Evolutionary conservation across 2,113 vertebrate species (phyloP).

Genomic region (Amblyornis subalaris): DNA sequence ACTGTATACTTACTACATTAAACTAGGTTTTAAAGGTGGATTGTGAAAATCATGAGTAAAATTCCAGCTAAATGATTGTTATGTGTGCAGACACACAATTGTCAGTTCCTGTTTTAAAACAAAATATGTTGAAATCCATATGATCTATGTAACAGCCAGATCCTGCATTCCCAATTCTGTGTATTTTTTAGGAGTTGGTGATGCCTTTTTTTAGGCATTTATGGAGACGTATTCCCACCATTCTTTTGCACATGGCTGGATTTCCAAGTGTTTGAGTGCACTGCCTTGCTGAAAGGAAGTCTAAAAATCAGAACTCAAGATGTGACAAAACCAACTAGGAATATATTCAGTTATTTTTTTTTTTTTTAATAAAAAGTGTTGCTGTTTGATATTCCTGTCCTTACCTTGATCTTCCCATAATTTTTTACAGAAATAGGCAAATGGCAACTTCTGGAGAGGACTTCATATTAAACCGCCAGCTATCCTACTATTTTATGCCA

Average conservation of each 20-base stretch:
- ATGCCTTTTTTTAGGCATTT: neutral
- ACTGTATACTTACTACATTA: neutral
- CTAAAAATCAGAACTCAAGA: neutral
- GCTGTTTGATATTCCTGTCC: neutral
- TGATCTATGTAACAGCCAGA: neutral
- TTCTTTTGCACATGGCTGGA: neutral
- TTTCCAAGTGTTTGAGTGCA: neutral
- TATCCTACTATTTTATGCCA: neutral
- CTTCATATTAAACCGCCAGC: neutral
- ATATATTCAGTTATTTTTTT: neutral
- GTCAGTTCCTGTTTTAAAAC: neutral
- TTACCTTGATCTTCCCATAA: neutral
- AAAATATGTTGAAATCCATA: neutral
- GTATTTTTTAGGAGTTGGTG: neutral
- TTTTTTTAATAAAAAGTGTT: neutral
- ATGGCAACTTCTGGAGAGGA: neutral
- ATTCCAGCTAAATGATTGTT: neutral
- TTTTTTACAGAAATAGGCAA: neutral
- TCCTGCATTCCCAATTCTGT: neutral
- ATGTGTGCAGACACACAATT: neutral
- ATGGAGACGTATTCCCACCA: neutral
- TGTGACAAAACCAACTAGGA: neutral
- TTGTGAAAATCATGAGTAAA: accelerated
- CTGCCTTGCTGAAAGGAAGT: neutral
- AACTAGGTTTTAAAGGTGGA: neutral